These are phyloP conservation scores for Drosophila austrosaltans DNA, from an alignment of 2,888 invertebrate genomes.

Conservation along the genomic window DNA sequence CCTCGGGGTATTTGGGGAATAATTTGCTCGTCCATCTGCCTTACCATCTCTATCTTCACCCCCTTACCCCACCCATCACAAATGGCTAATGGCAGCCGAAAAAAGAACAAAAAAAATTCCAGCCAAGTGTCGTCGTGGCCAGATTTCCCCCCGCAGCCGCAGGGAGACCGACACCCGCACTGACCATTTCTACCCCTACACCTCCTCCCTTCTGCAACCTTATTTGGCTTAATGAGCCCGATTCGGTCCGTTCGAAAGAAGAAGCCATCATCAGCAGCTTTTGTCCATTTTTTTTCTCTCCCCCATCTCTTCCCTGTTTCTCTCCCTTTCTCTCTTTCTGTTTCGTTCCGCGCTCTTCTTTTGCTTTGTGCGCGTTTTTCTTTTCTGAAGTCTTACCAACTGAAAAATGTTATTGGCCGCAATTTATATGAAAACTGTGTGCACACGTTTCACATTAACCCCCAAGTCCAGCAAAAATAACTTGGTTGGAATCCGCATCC, in stretches of 20 bases:
- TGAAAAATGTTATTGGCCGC: conserved; percentile 80
- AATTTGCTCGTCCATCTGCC: conserved; percentile 66
- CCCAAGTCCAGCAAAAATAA: conserved; percentile 50
- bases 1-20: conserved; percentile 80
- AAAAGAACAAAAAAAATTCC: conserved; percentile 34
- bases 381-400: conserved; percentile 60
- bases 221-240: conserved; percentile 77
- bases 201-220: conserved; percentile 50
- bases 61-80: conserved; percentile 4
- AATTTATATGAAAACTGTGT: conserved; percentile 79
- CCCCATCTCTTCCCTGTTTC: conserved; percentile 7
- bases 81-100: conserved; percentile 58
- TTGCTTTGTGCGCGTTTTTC: conserved; percentile 71
- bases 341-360: conserved; percentile 36
- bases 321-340: neutral
- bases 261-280: conserved; percentile 79
- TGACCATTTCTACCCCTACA: conserved; percentile 25
- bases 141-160: conserved; percentile 47
- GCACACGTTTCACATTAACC: conserved; percentile 69
- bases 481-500: conserved; percentile 60
- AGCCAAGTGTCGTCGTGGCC: conserved; percentile 56
- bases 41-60: conserved; percentile 3
- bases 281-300: conserved; percentile 60
- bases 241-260: conserved; percentile 51
- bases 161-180: conserved; percentile 19